These are phyloP conservation scores for Oncorhynchus nerka DNA, from an alignment of 2,113 vertebrate genomes.

Conservation along the genomic window DNA sequence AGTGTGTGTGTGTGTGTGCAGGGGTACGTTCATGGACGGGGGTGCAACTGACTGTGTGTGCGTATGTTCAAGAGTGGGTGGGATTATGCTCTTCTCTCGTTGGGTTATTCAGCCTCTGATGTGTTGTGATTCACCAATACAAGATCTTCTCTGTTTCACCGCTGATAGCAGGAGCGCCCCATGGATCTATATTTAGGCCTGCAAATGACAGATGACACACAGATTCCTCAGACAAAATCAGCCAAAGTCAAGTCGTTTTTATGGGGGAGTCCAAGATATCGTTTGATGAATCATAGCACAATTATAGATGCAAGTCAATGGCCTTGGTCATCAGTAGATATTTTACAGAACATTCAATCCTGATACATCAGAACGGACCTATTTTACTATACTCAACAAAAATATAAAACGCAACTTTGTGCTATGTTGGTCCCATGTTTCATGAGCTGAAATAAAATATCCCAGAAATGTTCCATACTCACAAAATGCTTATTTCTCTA, in stretches of 20 bases:
- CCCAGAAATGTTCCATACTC: too few relatives aligned
- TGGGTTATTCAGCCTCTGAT: neutral
- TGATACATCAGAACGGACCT: too few relatives aligned
- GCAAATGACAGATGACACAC: slow-evolving; percentile 5
- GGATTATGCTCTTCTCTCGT: slow-evolving; percentile 21
- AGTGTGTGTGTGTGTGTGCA: neutral
- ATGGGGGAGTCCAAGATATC: neutral
- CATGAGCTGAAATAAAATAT: too few relatives aligned
- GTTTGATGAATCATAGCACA: neutral
- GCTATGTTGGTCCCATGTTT: too few relatives aligned
- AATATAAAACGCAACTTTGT: too few relatives aligned
- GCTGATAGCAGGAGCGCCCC: neutral
- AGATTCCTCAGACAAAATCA: neutral
- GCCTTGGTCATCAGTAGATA: too few relatives aligned
- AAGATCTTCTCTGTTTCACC: neutral
- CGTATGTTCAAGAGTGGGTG: slow-evolving; percentile 25
- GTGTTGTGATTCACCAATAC: neutral
- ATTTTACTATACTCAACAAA: too few relatives aligned
- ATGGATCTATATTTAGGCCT: neutral
- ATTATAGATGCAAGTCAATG: neutral
- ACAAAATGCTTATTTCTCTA: too few relatives aligned
- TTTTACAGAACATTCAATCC: too few relatives aligned
- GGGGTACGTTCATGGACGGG: neutral
- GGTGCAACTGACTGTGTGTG: neutral
- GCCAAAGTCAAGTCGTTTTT: neutral